phyloP scores from a whole-genome alignment of 2,888 invertebrate species.

The Amiota communis region DNA sequence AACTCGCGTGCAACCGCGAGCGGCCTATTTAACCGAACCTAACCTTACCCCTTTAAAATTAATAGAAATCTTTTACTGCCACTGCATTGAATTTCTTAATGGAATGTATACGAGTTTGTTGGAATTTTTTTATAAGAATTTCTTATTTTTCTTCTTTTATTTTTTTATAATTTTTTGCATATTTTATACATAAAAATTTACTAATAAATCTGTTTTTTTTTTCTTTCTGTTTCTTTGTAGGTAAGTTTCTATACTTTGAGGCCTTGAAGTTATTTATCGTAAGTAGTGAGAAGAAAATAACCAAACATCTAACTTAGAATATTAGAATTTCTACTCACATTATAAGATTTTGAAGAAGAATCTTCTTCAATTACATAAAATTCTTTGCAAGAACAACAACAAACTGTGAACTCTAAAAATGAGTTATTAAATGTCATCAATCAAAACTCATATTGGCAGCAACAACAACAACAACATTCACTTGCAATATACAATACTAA shows the following conservation, averaged over 20 bases:
- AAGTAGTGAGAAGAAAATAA: too few species aligned
- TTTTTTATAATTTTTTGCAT: slow-evolving; percentile 39
- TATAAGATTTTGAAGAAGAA: too few species aligned
- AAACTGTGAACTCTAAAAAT: slow-evolving; percentile 53
- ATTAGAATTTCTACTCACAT: too few species aligned
- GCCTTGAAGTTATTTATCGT: too few species aligned
- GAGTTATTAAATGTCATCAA: slow-evolving; percentile 67
- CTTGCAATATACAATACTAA: slow-evolving; percentile 34
- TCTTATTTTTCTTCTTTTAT: slow-evolving; percentile 34
- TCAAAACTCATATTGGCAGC: slow-evolving; percentile 43
- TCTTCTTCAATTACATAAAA: too few species aligned
- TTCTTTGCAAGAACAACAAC: slow-evolving; percentile 37
- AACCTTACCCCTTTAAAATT: too few species aligned
- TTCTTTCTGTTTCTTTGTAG: slow-evolving; percentile 51
- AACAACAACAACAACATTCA: slow-evolving; percentile 45
- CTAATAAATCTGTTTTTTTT: slow-evolving; percentile 25
- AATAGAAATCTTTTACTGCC: slow-evolving; percentile 26
- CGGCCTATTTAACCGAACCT: too few species aligned
- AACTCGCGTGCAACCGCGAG: too few species aligned
- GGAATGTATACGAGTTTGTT: slow-evolving; percentile 21
- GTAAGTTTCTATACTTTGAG: slow-evolving; percentile 49
- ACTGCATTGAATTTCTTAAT: not conserved
- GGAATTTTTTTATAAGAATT: slow-evolving; percentile 29
- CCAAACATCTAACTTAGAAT: too few species aligned
- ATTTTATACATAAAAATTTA: slow-evolving; percentile 34